Evolutionary conservation across 1,140 invertebrate species (phyloP).

Genomic region (Ganaspis sp.): DNA sequence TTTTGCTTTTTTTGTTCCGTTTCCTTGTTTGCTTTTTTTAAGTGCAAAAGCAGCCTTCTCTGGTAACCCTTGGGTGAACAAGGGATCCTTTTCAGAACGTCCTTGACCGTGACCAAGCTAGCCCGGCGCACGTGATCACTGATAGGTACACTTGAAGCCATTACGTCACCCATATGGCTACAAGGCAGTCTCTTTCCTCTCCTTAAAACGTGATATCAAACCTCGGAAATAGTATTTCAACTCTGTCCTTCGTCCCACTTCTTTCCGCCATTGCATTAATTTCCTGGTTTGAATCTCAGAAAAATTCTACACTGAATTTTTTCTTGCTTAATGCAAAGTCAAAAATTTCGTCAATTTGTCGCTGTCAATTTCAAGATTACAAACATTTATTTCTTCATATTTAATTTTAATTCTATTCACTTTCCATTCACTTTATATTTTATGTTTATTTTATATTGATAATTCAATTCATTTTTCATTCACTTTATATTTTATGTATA

Average conservation of each 20-base stretch:
- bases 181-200: neutral
- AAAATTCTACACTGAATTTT: too few relatives aligned
- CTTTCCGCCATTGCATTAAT: conserved; percentile 1
- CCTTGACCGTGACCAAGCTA: conserved; percentile 20
- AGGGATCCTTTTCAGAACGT: conserved; percentile 12
- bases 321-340: too few relatives aligned
- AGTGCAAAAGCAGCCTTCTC: neutral
- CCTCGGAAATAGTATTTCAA: conserved; percentile 18
- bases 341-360: too few relatives aligned
- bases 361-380: too few relatives aligned
- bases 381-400: too few relatives aligned
- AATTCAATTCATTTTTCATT: too few relatives aligned
- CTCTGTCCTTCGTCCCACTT: conserved; percentile 1
- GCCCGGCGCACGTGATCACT: conserved; percentile 7
- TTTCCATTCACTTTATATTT: too few relatives aligned
- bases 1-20: neutral
- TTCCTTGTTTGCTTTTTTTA: neutral
- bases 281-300: neutral
- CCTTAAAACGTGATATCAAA: conserved; percentile 19
- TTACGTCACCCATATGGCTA: conserved; percentile 26
- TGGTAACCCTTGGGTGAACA: neutral
- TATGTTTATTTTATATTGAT: too few relatives aligned
- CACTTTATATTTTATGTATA: too few relatives aligned
- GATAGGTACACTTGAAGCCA: neutral
- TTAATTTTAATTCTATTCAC: too few relatives aligned